Percentiles rank a stretch among this genome's conserved stretches.
Conservation (phyloP, 2,113 vertebrate species). For the Entelurus aequoreus region DNA sequence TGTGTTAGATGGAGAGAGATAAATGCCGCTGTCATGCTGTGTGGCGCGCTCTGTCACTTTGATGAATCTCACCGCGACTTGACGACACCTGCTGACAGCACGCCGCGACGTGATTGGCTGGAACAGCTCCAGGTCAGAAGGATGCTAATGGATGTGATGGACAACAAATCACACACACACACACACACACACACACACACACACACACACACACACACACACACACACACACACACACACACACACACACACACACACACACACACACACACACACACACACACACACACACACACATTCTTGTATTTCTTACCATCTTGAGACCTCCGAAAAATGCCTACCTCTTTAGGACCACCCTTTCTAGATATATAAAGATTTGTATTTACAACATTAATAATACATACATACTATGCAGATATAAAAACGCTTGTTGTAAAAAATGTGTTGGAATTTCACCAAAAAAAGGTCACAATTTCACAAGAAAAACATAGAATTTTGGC, state of each 20-base stretch:
- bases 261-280: constrained; percentile 18
- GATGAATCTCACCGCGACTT: constrained; percentile 66
- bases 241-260: neutral
- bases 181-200: neutral
- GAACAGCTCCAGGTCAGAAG: constrained; percentile 61
- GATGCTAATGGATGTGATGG: constrained; percentile 64
- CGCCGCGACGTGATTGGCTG: constrained; percentile 63
- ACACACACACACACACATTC: neutral
- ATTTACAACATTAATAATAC: no score
- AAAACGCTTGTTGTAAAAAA: no score
- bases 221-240: constrained; percentile 13
- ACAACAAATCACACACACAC: constrained; percentile 50
- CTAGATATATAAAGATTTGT: no score
- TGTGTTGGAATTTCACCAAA: no score
- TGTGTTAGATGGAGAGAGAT: constrained; percentile 42
- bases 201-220: constrained; percentile 7
- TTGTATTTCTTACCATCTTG: no score
- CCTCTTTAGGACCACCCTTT: no score
- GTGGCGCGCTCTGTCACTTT: constrained; percentile 61
- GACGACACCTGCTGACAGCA: constrained; percentile 69
- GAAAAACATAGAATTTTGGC: no score
- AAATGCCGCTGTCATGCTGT: constrained; percentile 65
- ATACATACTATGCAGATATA: no score
- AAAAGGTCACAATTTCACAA: no score
- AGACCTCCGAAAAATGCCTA: no score